phyloP scores from a whole-genome alignment of 2,797 vertebrate species.

The Poeciliopsis infans region DNA sequence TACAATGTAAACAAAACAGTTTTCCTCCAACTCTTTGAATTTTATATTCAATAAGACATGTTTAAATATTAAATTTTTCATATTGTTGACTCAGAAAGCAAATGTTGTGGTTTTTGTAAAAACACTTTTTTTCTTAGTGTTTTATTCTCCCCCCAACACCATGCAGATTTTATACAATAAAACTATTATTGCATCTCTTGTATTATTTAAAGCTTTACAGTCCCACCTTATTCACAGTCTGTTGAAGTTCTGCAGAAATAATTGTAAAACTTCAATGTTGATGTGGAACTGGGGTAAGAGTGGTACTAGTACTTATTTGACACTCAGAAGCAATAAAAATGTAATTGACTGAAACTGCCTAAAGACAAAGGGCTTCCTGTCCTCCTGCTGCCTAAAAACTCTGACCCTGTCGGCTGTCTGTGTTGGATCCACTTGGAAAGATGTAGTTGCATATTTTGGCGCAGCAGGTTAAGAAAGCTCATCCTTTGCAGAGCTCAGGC shows the following conservation, averaged over 20 bases:
- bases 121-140: neutral
- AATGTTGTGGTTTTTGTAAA: neutral
- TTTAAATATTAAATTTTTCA: neutral
- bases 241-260: neutral
- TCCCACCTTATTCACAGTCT: neutral
- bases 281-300: neutral
- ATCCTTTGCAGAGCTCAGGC: neutral
- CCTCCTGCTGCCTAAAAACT: neutral
- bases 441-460: neutral
- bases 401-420: neutral
- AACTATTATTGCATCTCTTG: neutral
- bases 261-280: neutral
- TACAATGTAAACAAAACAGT: neutral
- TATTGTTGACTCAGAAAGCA: too few relatives aligned
- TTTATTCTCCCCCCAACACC: neutral
- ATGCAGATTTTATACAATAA: neutral
- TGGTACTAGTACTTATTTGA: neutral
- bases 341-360: neutral
- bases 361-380: neutral
- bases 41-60: neutral
- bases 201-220: neutral
- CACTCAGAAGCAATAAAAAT: neutral
- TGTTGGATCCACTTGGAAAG: neutral
- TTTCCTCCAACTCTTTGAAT: neutral
- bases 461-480: neutral